These are phyloP conservation scores for Phoxinus dragarum DNA, from an alignment of 2,797 vertebrate genomes.

Conservation along the genomic window DNA sequence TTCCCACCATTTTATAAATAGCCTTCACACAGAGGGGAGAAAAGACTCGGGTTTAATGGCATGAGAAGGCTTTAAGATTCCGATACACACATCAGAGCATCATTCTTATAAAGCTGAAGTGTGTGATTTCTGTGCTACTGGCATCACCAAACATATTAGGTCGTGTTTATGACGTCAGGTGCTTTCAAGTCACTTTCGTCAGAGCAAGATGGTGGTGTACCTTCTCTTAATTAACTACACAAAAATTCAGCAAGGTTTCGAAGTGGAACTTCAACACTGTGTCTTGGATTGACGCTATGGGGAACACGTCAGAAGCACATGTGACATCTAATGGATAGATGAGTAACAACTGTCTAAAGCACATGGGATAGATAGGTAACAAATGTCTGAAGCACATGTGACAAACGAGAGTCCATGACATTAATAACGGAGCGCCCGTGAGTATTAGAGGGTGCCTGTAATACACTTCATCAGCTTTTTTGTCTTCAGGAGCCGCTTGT, in stretches of 20 bases:
- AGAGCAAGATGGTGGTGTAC: not conserved
- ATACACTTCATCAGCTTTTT: not conserved
- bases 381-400: not conserved
- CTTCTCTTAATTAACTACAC: not conserved
- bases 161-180: not conserved
- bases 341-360: not conserved
- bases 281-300: not conserved
- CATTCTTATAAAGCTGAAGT: not conserved
- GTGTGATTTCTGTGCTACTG: not conserved
- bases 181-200: not conserved
- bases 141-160: not conserved
- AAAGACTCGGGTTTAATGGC: conserved; percentile 41
- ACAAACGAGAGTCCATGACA: not conserved
- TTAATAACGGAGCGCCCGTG: not conserved
- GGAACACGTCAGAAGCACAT: not conserved
- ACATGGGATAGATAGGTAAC: not conserved
- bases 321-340: not conserved
- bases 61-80: not conserved
- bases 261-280: not conserved
- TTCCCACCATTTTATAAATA: conserved; percentile 99
- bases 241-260: not conserved
- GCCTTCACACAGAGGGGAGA: conserved; percentile 79
- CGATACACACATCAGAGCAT: not conserved
- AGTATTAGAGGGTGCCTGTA: not conserved
- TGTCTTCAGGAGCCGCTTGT: not conserved